Percentiles rank a stretch among this genome's conserved stretches.
Evolutionary conservation across 1,140 invertebrate species (phyloP).

Genomic region (Atta texana): DNA sequence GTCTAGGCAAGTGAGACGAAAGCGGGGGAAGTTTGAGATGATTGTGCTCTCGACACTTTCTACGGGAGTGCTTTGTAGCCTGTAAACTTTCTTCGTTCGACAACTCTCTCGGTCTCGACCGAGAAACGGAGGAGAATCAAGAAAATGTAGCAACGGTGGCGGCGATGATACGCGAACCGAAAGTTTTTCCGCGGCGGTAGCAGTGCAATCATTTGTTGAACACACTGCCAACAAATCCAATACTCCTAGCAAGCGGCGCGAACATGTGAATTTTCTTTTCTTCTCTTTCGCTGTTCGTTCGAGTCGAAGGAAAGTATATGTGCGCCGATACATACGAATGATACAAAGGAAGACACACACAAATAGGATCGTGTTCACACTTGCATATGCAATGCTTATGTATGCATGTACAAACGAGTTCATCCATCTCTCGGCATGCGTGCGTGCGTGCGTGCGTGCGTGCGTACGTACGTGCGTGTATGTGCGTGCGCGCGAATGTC

Average conservation of each 20-base stretch:
- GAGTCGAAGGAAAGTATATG: slow-evolving; percentile 38
- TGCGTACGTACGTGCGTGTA: no score
- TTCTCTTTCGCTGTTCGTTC: slow-evolving; percentile 26
- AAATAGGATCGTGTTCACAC: slow-evolving; percentile 38
- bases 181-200: slow-evolving; percentile 83
- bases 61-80: slow-evolving; percentile 76
- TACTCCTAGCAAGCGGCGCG: slow-evolving; percentile 68
- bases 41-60: slow-evolving; percentile 70
- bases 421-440: neutral
- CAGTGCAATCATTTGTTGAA: slow-evolving; percentile 85
- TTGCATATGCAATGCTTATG: neutral
- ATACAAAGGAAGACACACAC: slow-evolving; percentile 57
- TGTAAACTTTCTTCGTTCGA: slow-evolving; percentile 82
- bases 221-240: slow-evolving; percentile 85
- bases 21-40: slow-evolving; percentile 57
- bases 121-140: slow-evolving; percentile 58
- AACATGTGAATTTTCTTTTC: slow-evolving; percentile 66
- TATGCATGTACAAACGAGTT: slow-evolving; percentile 27
- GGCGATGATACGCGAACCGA: slow-evolving; percentile 75
- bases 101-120: slow-evolving; percentile 79
- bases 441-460: no score
- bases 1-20: slow-evolving; percentile 17
- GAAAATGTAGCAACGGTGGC: slow-evolving; percentile 60
- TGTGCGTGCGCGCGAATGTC: neutral
- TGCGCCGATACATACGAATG: slow-evolving; percentile 38